These are phyloP conservation scores for Mesorhabditis spiculigera DNA, from an alignment of 2,888 invertebrate species.

Conservation along the genomic window DNA sequence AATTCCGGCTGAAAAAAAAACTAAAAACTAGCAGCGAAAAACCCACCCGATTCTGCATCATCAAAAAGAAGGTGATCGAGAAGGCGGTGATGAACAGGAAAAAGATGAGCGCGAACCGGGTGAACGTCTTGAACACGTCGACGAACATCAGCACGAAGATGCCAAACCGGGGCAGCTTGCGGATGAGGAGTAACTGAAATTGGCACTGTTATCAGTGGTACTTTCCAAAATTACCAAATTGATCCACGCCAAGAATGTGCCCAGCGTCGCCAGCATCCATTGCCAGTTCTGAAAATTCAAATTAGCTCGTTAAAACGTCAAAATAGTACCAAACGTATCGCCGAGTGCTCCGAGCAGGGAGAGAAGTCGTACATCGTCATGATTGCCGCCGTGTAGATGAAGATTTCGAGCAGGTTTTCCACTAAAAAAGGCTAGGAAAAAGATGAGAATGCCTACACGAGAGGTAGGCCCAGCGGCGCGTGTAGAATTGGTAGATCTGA, in stretches of 20 bases:
- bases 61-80: conserved; percentile 42
- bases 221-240: conserved; percentile 59
- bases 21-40: neutral
- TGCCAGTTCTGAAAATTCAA: conserved; percentile 61
- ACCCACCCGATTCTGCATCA: conserved; percentile 51
- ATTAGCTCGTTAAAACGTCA: neutral
- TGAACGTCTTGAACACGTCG: conserved; percentile 59
- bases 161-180: conserved; percentile 33
- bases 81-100: conserved; percentile 55
- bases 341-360: conserved; percentile 59
- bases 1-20: conserved; percentile 48
- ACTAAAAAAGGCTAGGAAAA: conserved; percentile 19
- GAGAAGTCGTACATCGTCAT: conserved; percentile 62
- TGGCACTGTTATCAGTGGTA: conserved; percentile 39
- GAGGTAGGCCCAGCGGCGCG: conserved; percentile 61
- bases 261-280: conserved; percentile 63
- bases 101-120: conserved; percentile 59
- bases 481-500: conserved; percentile 61
- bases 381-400: conserved; percentile 62
- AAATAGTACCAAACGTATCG: conserved; percentile 57
- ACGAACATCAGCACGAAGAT: conserved; percentile 62
- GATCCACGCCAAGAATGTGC: conserved; percentile 63
- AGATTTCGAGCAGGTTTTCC: conserved; percentile 64
- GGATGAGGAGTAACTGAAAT: conserved; percentile 24
- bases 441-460: conserved; percentile 22